phyloP scores from a whole-genome alignment of 2,888 invertebrate species.

The Heliothis peltigera region DNA sequence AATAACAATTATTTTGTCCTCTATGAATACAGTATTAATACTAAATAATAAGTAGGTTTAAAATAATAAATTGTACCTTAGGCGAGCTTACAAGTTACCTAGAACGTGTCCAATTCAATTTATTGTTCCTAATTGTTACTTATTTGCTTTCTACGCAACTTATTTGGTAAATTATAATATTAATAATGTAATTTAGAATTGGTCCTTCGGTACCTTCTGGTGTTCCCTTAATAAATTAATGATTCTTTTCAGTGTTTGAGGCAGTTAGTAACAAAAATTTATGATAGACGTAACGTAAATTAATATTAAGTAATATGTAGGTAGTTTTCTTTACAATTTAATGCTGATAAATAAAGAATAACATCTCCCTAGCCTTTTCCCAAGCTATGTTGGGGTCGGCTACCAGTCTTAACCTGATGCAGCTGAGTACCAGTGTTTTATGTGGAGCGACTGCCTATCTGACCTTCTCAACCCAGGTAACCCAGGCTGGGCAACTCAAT shows the following conservation, averaged over 20 bases:
- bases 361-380: no score
- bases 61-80: slow-evolving; percentile 9
- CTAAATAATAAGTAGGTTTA: neutral
- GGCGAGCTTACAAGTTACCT: slow-evolving; percentile 1
- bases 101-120: slow-evolving; percentile 6
- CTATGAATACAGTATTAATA: neutral
- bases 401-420: no score
- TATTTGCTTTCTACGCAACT: neutral
- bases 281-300: neutral
- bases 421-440: no score
- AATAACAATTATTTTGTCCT: neutral
- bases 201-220: slow-evolving; percentile 1
- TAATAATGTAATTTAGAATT: slow-evolving; percentile 2
- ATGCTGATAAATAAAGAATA: no score
- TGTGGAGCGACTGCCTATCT: no score
- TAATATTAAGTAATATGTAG: no score
- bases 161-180: neutral
- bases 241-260: neutral
- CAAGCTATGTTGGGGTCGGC: no score
- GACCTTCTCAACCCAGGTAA: no score
- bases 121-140: neutral
- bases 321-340: no score
- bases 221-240: slow-evolving; percentile 8
- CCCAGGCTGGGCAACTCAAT: no score
- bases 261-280: neutral